A percentile compares a stretch with the other conserved stretches of the same genome.
phyloP scores from a whole-genome alignment of 2,888 invertebrate species.

The Timema podura region DNA sequence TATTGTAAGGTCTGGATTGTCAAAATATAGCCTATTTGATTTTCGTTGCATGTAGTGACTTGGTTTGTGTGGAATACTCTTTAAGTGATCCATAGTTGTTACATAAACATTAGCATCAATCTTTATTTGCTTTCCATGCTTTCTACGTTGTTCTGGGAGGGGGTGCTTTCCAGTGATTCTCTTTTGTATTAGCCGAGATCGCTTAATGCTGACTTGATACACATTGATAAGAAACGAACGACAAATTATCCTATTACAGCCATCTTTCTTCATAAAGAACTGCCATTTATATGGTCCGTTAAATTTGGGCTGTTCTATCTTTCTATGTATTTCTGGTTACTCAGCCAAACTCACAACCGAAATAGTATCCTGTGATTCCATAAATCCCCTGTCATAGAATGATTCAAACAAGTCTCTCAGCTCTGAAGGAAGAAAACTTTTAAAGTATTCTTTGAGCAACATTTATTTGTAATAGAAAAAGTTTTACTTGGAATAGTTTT shows the following conservation, averaged over 20 bases:
- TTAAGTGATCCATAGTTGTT: not conserved
- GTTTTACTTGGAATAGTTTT: not conserved
- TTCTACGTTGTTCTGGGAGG: not conserved
- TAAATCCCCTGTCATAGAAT: not conserved
- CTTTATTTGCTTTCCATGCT: not conserved
- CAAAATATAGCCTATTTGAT: not conserved
- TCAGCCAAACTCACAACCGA: not conserved
- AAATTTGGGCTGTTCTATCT: not conserved
- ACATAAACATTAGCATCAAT: not conserved
- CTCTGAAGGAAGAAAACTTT: not conserved
- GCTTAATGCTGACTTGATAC: constrained; percentile 3
- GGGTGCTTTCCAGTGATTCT: not conserved
- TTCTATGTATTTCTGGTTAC: not conserved
- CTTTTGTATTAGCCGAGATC: not conserved
- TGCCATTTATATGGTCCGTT: not conserved
- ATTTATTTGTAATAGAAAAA: not conserved
- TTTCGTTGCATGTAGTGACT: not conserved
- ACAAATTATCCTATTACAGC: not conserved
- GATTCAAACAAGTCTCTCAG: not conserved
- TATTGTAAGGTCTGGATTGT: not conserved
- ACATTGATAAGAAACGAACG: not conserved
- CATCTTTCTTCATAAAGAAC: not conserved
- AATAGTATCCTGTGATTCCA: not conserved
- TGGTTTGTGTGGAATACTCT: not conserved
- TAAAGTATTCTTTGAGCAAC: not conserved